Base-by-base conservation (phyloP, 2,113 vertebrate species). In the Lampris incognitus region DNA sequence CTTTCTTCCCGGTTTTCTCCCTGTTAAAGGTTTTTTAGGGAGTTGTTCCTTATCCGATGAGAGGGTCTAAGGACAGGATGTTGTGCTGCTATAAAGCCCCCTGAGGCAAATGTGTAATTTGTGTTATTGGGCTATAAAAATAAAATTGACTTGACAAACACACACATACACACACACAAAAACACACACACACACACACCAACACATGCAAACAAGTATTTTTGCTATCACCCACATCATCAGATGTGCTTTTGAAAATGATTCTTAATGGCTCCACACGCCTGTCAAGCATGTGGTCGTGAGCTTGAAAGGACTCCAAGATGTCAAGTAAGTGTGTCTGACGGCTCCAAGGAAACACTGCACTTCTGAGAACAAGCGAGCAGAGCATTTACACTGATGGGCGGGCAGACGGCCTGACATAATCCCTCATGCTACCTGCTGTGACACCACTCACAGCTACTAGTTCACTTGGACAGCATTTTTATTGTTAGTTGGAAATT, bases 341-440 rank as follows among this genome's bases (percentile, higher is more conserved):
- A 88, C 77, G 89, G 76, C 66, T 82, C 68, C 66, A 59, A 80
- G 52, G 82, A 83, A 80, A 88, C 70, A 82, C 81, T 82, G 6
- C 44, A 74, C 66, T 78, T 79, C 85, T 72, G 7, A 67, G 69
- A 85, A 84, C 39, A 41, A 61, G 63, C 72, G 66, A 60, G 51
- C 76, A 72, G 67, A 70, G 68, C 79, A 41, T 83, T 63, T 48
- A 7, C 58, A 50, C 3, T 77, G 77, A 89, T 61, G 88, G 85
- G 83, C 83, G 72, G n/a, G 83, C 83, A 74, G n/a, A 8, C 9
- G 7, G 82, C 81, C 81, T 41, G 36, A 41, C 56, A 74, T 55
- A 84, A 24, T 74, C 79, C 38, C 76, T 85, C 74, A 78, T 51
- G 49, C 44, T 69, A 77, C 83, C 67, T 78, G 80, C 61, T 44